Percentiles rank a stretch among this genome's conserved stretches.
These are phyloP conservation scores for Chlorodrepanis virens DNA, from an alignment of 2,113 vertebrate genomes.

Conservation along the genomic window DNA sequence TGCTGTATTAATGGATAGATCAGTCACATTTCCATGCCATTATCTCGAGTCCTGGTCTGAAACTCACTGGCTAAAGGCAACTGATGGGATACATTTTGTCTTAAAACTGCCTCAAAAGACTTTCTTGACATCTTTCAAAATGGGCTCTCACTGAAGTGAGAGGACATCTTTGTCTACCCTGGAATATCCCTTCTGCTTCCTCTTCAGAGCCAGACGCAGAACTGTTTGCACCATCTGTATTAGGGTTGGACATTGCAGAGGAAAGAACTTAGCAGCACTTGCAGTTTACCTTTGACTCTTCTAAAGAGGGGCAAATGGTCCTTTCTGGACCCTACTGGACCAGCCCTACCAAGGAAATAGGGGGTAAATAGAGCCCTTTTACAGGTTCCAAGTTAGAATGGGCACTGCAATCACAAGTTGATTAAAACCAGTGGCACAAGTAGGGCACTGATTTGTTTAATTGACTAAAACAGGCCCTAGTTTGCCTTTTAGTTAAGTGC, in stretches of 20 bases:
- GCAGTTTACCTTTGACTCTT: background rate
- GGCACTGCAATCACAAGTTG: background rate
- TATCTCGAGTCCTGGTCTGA: conserved; percentile 22
- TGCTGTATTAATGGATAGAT: conserved; percentile 55
- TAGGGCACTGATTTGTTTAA: background rate
- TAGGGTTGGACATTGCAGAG: background rate
- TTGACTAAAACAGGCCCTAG: background rate
- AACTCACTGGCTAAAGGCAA: conserved; percentile 40
- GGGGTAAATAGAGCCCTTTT: background rate
- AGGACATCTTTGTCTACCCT: background rate
- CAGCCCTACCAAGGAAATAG: background rate
- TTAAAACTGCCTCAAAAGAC: background rate
- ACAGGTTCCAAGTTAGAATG: background rate
- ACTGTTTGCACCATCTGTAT: background rate
- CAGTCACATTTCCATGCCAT: conserved; percentile 49
- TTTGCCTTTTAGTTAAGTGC: background rate
- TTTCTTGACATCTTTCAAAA: background rate
- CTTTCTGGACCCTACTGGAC: background rate
- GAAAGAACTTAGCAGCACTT: background rate
- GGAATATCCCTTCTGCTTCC: background rate
- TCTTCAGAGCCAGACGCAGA: background rate
- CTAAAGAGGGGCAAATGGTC: background rate
- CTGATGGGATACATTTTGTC: background rate
- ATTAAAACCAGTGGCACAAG: background rate
- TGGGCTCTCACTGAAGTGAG: background rate